Evolutionary conservation across 2,888 invertebrate species (phyloP).

Genomic region (Philereme transversata): DNA sequence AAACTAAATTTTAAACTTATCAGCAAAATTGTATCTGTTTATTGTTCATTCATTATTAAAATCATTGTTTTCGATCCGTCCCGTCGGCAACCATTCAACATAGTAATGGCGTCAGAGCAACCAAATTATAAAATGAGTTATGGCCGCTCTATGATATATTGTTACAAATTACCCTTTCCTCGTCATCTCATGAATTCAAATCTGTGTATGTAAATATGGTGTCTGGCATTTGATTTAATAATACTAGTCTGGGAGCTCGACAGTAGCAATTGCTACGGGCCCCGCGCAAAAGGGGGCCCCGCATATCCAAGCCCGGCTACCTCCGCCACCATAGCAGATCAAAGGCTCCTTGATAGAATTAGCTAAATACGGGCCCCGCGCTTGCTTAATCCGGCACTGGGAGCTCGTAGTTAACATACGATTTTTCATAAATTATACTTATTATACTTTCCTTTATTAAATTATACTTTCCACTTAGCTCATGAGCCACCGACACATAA

Average conservation of each 20-base stretch:
- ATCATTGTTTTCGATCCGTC: constrained; percentile 18
- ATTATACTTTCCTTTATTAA: too few relatives aligned
- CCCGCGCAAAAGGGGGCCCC: too few relatives aligned
- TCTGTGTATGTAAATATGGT: constrained; percentile 76
- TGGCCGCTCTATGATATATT: constrained; percentile 69
- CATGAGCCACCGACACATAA: too few relatives aligned
- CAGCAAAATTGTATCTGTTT: constrained; percentile 9
- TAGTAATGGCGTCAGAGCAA: constrained; percentile 61
- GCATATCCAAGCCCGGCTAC: too few relatives aligned
- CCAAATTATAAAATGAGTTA: constrained; percentile 59
- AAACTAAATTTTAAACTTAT: constrained; percentile 16
- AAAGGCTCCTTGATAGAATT: too few relatives aligned
- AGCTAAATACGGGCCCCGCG: too few relatives aligned
- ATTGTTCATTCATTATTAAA: constrained; percentile 26
- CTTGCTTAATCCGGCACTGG: too few relatives aligned
- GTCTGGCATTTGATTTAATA: constrained; percentile 72
- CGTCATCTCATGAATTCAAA: constrained; percentile 52
- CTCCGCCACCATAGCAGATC: too few relatives aligned
- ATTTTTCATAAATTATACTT: too few relatives aligned
- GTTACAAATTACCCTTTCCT: constrained; percentile 71
- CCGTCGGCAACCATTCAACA: constrained; percentile 54
- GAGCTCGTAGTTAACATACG: too few relatives aligned
- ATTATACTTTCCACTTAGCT: too few relatives aligned
- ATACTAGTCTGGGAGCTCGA: constrained; percentile 31
- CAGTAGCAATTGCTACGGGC: too few relatives aligned